phyloP scores from a whole-genome alignment of 1,140 invertebrate genomes.

The Neodiprion virginianus region DNA sequence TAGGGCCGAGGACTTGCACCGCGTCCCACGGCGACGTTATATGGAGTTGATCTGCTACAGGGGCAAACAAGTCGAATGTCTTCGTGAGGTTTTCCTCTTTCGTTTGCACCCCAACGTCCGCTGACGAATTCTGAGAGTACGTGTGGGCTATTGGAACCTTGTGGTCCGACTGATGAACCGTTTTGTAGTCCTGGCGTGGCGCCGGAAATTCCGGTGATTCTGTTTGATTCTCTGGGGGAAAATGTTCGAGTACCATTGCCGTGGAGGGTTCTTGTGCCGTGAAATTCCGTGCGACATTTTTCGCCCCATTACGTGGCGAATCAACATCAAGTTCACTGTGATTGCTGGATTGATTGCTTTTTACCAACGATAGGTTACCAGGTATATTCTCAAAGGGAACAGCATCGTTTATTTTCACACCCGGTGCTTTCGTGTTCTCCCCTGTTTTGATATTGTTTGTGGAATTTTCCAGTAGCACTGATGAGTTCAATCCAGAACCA shows the following conservation, averaged over 20 bases:
- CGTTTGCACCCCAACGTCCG: neutral
- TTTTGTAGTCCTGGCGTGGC: neutral
- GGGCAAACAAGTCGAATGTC: neutral
- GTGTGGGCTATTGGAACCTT: neutral
- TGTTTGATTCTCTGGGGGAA: neutral
- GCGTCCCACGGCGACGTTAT: neutral
- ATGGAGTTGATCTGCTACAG: neutral
- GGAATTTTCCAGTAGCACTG: too few species aligned
- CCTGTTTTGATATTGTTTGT: too few species aligned
- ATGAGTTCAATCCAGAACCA: too few species aligned
- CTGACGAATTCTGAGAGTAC: neutral
- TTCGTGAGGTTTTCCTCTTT: neutral
- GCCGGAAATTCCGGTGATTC: neutral
- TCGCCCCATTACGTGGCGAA: too few species aligned
- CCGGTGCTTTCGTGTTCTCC: too few species aligned
- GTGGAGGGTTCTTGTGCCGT: too few species aligned
- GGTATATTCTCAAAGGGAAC: too few species aligned
- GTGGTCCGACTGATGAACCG: neutral
- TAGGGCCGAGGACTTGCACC: neutral
- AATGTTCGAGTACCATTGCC: neutral
- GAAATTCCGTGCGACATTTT: too few species aligned
- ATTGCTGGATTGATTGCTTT: too few species aligned
- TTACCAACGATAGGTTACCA: too few species aligned
- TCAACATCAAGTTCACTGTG: too few species aligned
- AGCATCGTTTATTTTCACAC: too few species aligned